phyloP scores from a whole-genome alignment of 2,888 invertebrate species.

The Synergus gifuensis region DNA sequence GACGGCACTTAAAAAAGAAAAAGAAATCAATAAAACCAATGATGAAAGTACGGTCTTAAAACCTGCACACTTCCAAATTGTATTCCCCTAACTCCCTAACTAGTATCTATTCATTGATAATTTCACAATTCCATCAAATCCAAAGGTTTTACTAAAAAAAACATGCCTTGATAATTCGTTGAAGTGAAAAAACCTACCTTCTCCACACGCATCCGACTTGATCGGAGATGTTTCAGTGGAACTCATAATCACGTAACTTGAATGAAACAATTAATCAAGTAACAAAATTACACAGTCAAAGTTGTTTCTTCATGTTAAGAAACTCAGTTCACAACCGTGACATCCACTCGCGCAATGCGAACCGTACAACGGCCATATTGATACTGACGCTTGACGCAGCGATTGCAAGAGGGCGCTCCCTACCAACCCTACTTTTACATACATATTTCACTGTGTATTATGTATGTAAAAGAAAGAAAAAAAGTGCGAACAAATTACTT shows the following conservation, averaged over 20 bases:
- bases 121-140: neutral
- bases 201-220: conserved; percentile 1
- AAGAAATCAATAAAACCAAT: conserved; percentile 24
- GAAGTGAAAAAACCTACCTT: conserved; percentile 3
- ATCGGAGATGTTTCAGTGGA: neutral
- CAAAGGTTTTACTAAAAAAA: neutral
- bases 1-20: neutral
- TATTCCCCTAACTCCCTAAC: neutral
- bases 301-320: conserved; percentile 46
- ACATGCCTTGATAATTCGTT: neutral
- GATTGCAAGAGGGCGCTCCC: conserved; percentile 21
- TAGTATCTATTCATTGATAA: neutral
- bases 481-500: neutral
- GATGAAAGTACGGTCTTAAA: neutral
- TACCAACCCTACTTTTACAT: neutral
- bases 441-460: neutral
- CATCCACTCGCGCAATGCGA: conserved; percentile 54
- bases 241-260: conserved; percentile 45
- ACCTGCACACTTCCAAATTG: neutral
- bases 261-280: conserved; percentile 4
- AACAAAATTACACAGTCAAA: conserved; percentile 36
- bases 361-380: conserved; percentile 66
- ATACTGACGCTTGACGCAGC: conserved; percentile 64
- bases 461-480: neutral
- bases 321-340: conserved; percentile 54